Evolutionary conservation across 2,888 invertebrate genomes (phyloP), one percentile per base, ranked within the genome.

Genomic region (Megalurothrips usitatus): DNA sequence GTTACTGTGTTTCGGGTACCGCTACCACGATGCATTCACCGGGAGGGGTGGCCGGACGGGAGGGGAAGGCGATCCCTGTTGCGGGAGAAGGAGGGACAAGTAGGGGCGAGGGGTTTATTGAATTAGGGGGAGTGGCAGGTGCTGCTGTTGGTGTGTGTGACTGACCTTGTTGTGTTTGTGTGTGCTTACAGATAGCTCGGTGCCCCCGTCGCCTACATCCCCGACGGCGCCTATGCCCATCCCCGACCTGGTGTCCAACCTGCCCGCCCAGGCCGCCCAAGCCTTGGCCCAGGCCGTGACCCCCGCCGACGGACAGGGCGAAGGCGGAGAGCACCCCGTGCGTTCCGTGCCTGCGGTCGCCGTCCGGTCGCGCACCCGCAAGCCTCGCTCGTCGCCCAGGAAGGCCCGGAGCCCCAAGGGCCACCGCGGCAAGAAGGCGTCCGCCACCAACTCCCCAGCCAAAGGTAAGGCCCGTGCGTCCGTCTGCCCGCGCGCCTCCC

Each of bases 361-460:
- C 14, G 58, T 26, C 23, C 68, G 68, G 23, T 75, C 68, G 23
- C 68, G 68, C 68, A 75, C 68, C 68, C 23, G 68, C 23, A 75
- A 75, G 68, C 68, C 68, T 10, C 68, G 68, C 68, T 75, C 68
- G 23, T 26, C 68, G 4, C 68, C 68, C 26, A 26, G 68, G 26
- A 75, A 75, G 68, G 68, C 68, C 11, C 68, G 68, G 23, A 75
- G 68, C 68, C 58, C 58, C 58, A 58, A 58, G 58, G 68, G 68
- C 23, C 23, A 23, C 26, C 68, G 68, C 68, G 68, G 68, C 68
- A 75, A 75, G 68, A 23, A 12, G 23, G 68, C 58, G 58, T 19
- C 19, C 58, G 19, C 58, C 58, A 17, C 19, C 14, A 58, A 12
- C 58, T 58, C 58, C 58, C 58, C 58, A 0, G 58, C 58, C 58